Conservation (phyloP, 1,140 invertebrate species). For the Chrysoperla carnea region DNA sequence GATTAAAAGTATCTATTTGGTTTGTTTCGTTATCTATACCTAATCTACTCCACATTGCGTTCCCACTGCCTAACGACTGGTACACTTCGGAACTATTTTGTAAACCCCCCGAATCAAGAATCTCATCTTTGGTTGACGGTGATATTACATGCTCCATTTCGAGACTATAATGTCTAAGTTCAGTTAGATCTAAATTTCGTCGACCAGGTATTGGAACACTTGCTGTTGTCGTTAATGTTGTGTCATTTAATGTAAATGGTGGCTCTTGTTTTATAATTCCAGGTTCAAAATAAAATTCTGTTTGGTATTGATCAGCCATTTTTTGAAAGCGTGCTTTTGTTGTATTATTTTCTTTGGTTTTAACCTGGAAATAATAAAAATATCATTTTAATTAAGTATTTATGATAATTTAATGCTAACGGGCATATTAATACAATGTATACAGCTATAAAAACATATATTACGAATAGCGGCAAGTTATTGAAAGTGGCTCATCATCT, state of each 20-base stretch:
- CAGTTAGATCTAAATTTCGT: slow-evolving; percentile 21
- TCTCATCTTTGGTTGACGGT: slow-evolving; percentile 26
- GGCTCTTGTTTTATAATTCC: slow-evolving; percentile 28
- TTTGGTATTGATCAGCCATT: slow-evolving; percentile 19
- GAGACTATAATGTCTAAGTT: slow-evolving; percentile 25
- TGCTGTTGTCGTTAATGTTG: slow-evolving; percentile 23
- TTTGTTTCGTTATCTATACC: slow-evolving; percentile 19
- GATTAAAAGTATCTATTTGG: slow-evolving; percentile 14
- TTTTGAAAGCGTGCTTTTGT: background rate
- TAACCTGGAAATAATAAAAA: too few species aligned
- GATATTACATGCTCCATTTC: slow-evolving; percentile 26
- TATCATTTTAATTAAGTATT: too few species aligned
- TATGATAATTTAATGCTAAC: too few species aligned
- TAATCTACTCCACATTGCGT: slow-evolving; percentile 24
- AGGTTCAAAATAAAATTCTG: slow-evolving; percentile 24
- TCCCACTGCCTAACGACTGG: slow-evolving; percentile 21
- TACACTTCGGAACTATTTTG: slow-evolving; percentile 17
- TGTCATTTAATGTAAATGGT: slow-evolving; percentile 11
- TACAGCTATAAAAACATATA: too few species aligned
- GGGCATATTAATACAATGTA: too few species aligned
- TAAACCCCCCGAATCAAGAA: slow-evolving; percentile 2
- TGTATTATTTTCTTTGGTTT: background rate
- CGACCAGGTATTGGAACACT: slow-evolving; percentile 37
- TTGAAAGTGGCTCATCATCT: too few species aligned
- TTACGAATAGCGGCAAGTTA: too few species aligned